Evolutionary conservation across 1,140 invertebrate genomes (phyloP).

Genomic region (Galleria mellonella): DNA sequence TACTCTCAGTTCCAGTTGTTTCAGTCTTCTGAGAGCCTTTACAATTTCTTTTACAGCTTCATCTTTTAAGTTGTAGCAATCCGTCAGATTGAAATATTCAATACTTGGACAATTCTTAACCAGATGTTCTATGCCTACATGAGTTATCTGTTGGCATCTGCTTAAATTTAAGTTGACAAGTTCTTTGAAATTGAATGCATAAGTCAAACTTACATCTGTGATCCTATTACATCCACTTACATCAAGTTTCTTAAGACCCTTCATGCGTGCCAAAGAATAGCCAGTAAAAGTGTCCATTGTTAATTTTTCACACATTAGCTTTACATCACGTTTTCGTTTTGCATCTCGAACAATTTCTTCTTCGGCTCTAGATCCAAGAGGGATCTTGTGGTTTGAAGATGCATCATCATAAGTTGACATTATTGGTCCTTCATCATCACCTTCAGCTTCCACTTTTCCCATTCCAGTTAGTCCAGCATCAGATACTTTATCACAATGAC

Average conservation of each 20-base stretch:
- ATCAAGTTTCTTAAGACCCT: conserved; percentile 76
- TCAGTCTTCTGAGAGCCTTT: conserved; percentile 75
- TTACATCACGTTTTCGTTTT: conserved; percentile 76
- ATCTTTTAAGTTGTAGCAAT: conserved; percentile 81
- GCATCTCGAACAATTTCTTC: conserved; percentile 80
- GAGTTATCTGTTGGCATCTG: conserved; percentile 80
- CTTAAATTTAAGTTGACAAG: conserved; percentile 77
- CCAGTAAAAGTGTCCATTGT: conserved; percentile 63
- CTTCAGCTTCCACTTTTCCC: conserved; percentile 57
- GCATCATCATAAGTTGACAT: conserved; percentile 41
- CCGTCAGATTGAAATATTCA: conserved; percentile 78
- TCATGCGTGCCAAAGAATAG: conserved; percentile 76
- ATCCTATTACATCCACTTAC: conserved; percentile 80
- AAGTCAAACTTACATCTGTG: conserved; percentile 81
- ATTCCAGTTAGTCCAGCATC: conserved; percentile 81
- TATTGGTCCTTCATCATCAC: conserved; percentile 40
- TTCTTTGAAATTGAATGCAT: conserved; percentile 79
- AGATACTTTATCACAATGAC: conserved; percentile 79
- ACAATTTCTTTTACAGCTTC: conserved; percentile 76
- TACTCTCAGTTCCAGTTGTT: conserved; percentile 77
- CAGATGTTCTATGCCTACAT: conserved; percentile 77
- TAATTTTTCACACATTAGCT: conserved; percentile 76
- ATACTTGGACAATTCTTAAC: conserved; percentile 80
- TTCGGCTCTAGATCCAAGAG: conserved; percentile 78
- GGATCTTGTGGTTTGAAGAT: conserved; percentile 66